Conservation (phyloP, 2,797 vertebrate genomes). For the Garrulus glandarius region DNA sequence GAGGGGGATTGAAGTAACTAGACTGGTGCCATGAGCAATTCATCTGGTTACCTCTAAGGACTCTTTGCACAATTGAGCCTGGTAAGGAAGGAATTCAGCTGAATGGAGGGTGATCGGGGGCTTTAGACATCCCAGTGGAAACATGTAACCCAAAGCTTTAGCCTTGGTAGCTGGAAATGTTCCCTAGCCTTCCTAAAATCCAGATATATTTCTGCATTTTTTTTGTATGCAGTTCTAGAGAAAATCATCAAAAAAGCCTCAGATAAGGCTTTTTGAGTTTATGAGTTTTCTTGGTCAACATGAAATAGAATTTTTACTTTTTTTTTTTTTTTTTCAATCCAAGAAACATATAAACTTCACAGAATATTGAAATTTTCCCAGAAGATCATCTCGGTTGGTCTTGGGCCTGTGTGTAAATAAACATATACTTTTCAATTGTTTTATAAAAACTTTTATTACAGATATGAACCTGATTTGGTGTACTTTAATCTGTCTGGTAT, state of each 20-base stretch:
- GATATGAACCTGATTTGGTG: constrained; percentile 55
- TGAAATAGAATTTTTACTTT: not conserved
- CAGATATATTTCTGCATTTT: not conserved
- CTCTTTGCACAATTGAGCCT: not conserved
- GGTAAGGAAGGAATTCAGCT: not conserved
- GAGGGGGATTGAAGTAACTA: not conserved
- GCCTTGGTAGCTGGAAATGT: not conserved
- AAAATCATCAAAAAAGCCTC: not conserved
- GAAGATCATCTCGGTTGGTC: constrained; percentile 52
- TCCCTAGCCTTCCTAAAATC: not conserved
- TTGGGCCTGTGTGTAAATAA: constrained; percentile 60
- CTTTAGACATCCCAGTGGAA: not conserved
- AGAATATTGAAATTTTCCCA: constrained; percentile 52
- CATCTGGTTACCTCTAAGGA: not conserved
- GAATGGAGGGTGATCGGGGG: not conserved
- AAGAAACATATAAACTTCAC: constrained; percentile 45
- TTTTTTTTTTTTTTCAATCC: not conserved
- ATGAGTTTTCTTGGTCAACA: not conserved
- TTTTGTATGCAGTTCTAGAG: not conserved
- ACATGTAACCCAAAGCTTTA: not conserved
- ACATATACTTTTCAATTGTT: constrained; percentile 65
- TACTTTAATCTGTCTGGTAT: constrained; percentile 66
- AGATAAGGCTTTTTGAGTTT: not conserved
- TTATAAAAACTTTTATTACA: constrained; percentile 68
- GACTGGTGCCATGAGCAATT: not conserved